Conservation (phyloP, 2,797 vertebrate species). For the Hephaestus fuliginosus region DNA sequence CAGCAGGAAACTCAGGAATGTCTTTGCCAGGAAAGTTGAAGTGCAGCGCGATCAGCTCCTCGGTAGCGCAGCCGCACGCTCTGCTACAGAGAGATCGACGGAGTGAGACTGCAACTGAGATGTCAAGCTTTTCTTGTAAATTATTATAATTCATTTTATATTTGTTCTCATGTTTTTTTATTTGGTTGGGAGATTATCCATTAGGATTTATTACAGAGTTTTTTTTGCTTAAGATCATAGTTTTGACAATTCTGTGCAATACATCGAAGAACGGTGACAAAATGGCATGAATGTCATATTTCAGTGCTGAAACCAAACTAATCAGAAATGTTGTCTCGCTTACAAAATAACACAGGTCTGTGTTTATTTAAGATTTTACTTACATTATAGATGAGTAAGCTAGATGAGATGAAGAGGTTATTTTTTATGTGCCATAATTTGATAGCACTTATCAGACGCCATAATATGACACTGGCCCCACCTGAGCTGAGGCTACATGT, state of each 20-base stretch:
- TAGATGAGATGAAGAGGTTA: slow-evolving; percentile 51
- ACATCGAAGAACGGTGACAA: slow-evolving; percentile 35
- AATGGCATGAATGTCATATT: slow-evolving; percentile 74
- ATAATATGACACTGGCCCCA: slow-evolving; percentile 37
- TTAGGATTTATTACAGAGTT: slow-evolving; percentile 26
- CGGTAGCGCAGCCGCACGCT: slow-evolving; percentile 33
- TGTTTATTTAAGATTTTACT: slow-evolving; percentile 47
- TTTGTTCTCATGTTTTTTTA: slow-evolving; percentile 10
- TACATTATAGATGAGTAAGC: slow-evolving; percentile 23
- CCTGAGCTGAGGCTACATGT: slow-evolving; percentile 47
- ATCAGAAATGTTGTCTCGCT: slow-evolving; percentile 52
- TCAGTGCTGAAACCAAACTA: slow-evolving; percentile 80
- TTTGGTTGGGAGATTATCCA: slow-evolving; percentile 36
- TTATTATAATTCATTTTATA: slow-evolving; percentile 18
- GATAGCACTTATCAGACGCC: slow-evolving; percentile 40
- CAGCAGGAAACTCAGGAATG: slow-evolving; percentile 77
- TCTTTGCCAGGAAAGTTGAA: slow-evolving; percentile 76
- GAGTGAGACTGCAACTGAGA: slow-evolving; percentile 28
- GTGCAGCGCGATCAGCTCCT: slow-evolving; percentile 39
- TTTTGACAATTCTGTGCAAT: slow-evolving; percentile 75
- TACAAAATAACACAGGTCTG: slow-evolving; percentile 51
- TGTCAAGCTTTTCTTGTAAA: slow-evolving; percentile 31
- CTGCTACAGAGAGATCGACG: slow-evolving; percentile 5
- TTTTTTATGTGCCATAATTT: slow-evolving; percentile 71
- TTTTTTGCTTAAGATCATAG: slow-evolving; percentile 36